Percentiles rank a stretch among this genome's conserved stretches.
phyloP scores from a whole-genome alignment of 2,797 vertebrate species.

The Myotis findleyi region DNA sequence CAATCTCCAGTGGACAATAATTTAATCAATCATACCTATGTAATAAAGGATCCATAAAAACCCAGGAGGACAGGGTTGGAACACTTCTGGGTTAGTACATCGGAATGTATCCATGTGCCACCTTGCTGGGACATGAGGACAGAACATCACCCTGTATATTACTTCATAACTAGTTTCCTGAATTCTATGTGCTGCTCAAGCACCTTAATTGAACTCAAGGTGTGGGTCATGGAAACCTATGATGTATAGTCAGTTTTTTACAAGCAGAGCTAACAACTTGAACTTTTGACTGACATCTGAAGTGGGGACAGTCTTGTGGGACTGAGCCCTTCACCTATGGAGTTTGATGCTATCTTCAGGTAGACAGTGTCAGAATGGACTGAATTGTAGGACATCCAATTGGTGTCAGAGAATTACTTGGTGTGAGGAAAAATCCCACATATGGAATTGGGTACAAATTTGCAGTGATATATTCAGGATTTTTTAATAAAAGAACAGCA shows the following conservation, averaged over 20 bases:
- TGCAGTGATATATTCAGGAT: background rate
- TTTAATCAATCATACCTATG: background rate
- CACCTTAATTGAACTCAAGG: background rate
- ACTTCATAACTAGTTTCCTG: background rate
- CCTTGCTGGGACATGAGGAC: background rate
- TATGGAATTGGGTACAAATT: background rate
- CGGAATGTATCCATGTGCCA: background rate
- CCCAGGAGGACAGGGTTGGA: background rate
- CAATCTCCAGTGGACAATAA: background rate
- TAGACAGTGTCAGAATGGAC: background rate
- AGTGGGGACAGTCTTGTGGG: background rate
- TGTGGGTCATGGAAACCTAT: background rate
- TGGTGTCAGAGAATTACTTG: background rate
- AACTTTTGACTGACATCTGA: background rate
- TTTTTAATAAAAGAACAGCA: background rate
- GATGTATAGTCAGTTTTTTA: background rate
- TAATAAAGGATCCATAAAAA: background rate
- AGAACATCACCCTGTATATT: background rate
- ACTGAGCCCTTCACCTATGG: background rate
- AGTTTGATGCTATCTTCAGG: background rate
- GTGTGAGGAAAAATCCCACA: background rate
- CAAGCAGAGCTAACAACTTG: background rate
- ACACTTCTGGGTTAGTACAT: background rate
- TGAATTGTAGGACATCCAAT: background rate
- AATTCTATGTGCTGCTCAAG: background rate